Conservation (phyloP, 2,113 vertebrate species). For the Mus spicilegus region DNA sequence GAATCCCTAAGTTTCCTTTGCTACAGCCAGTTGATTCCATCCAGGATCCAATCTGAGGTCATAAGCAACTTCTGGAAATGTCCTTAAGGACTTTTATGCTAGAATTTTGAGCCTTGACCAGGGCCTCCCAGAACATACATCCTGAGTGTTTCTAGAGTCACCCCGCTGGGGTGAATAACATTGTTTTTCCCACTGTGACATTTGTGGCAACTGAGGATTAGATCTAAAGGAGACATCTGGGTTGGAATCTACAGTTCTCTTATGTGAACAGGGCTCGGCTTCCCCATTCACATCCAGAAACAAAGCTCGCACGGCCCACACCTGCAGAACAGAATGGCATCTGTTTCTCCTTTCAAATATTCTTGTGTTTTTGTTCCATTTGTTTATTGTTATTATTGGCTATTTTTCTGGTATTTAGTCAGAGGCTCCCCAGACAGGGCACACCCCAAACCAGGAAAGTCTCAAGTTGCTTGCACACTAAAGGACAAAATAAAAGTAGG, state of each 20-base stretch:
- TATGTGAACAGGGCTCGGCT: neutral
- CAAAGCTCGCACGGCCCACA: rapidly evolving
- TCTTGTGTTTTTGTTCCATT: neutral
- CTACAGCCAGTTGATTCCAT: neutral
- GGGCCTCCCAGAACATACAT: neutral
- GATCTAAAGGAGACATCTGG: neutral
- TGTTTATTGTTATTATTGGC: neutral
- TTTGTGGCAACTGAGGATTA: neutral
- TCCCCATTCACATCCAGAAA: neutral
- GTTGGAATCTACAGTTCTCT: rapidly evolving
- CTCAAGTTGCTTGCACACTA: neutral
- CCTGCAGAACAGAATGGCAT: neutral
- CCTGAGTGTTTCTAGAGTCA: neutral
- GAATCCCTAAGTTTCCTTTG: neutral
- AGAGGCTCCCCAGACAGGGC: neutral
- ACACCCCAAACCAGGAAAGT: neutral
- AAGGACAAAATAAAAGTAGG: neutral
- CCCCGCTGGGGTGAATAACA: neutral
- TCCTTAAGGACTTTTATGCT: neutral
- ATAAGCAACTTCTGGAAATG: neutral
- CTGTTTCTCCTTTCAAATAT: neutral
- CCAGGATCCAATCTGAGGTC: neutral
- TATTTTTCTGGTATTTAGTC: neutral
- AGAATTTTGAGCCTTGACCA: neutral
- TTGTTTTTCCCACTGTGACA: too few species aligned